Evolutionary conservation across 1,140 invertebrate genomes (phyloP), one percentile per base, ranked within the genome.

Genomic region (Calephelis nemesis): DNA sequence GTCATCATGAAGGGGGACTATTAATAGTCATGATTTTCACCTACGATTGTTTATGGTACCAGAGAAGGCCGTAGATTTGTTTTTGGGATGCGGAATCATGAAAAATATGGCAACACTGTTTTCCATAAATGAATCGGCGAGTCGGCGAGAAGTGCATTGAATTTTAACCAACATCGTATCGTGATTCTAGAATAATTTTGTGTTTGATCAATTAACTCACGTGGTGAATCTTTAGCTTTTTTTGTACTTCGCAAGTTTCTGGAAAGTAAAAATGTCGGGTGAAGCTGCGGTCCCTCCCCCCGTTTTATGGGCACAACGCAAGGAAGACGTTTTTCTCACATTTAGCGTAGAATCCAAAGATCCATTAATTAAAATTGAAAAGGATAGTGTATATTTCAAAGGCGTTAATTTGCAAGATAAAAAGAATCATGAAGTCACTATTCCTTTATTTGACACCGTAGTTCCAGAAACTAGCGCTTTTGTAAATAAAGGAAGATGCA

Each of bases 221-320:
- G 69, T 76, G 70, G 70, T 73, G 66, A 47, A 65, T 47, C 69
- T 65, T 71, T 67, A 52, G n/a, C 40, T 49, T 69, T 64, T 63
- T 63, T 47, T 69, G 9, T 47, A 68, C 48, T 58, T 67, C 64
- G 49, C 19, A 11, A 60, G 10, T 12, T 60, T 40, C 54, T 60
- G 15, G 45, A 19, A 11, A 60, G 42, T 15, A 15, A 87, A 70
- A 65, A 90, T 90, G 87, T 80, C 88, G 39, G 83, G 72, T 71
- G 89, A 91, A 82, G 71, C 74, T 76, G 60, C 92, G 76, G 91
- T 94, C 75, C 96, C 96, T 77, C 97, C 98, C 63, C 94, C 96
- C 69, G 95, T 98, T 65, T 94, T 96, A 86, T 99, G 98, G 98
- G 98, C 98, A 47, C 98, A 99, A 88, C 94, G 97, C 77, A 95